Evolutionary conservation across 2,113 vertebrate genomes (phyloP).

Genomic region (Gnathonemus echidnorhynchus): DNA sequence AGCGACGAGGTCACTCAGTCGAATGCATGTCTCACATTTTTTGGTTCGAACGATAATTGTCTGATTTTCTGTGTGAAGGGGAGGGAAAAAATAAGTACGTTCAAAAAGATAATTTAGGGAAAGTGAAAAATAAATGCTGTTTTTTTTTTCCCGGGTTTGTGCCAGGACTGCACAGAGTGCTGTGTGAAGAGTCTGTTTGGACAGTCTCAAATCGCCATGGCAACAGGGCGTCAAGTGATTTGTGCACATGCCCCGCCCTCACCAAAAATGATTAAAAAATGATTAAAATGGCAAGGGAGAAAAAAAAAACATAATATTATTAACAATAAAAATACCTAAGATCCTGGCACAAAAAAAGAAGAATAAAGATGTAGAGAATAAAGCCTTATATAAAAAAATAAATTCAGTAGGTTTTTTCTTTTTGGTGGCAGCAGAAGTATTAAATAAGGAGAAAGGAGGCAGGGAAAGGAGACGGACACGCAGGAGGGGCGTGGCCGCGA

Average conservation of each 20-base stretch:
- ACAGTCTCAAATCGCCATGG: neutral
- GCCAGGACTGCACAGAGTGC: constrained; percentile 25
- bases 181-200: constrained; percentile 25
- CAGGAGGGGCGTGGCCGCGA: constrained; percentile 35
- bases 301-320: neutral
- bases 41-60: constrained; percentile 84
- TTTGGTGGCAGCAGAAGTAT: constrained; percentile 68
- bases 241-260: neutral
- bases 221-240: constrained; percentile 29
- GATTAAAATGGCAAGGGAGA: neutral
- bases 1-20: constrained; percentile 59
- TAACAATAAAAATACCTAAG: neutral
- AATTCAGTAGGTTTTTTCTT: constrained; percentile 50
- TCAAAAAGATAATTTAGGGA: constrained; percentile 23
- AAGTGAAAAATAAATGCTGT: constrained; percentile 37
- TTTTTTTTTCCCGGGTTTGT: constrained; percentile 27
- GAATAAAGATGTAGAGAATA: constrained; percentile 17
- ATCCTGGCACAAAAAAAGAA: constrained; percentile 13
- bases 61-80: constrained; percentile 60
- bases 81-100: constrained; percentile 14
- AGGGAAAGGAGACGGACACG: constrained; percentile 22
- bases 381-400: constrained; percentile 19
- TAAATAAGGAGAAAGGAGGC: constrained; percentile 53
- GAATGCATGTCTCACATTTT: constrained; percentile 62
- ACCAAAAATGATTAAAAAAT: constrained; percentile 14